phyloP scores from a whole-genome alignment of 2,888 invertebrate species.

The Sussaba pulchella region DNA sequence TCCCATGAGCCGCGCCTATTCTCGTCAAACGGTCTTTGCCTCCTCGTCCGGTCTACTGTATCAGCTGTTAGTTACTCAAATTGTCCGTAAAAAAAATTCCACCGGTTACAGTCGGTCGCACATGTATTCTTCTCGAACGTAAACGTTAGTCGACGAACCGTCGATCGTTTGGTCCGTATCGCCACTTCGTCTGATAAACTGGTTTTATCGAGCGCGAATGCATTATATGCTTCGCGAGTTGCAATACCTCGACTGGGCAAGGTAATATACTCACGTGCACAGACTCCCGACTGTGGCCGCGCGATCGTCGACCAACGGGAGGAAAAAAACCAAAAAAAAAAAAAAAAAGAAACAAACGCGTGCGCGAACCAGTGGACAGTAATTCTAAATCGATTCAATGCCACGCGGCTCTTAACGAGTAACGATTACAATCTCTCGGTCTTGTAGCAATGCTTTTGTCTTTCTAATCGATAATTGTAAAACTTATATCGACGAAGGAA shows the following conservation, averaged over 20 bases:
- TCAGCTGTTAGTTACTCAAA: conserved; percentile 77
- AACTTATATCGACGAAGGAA: conserved; percentile 44
- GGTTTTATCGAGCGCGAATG: conserved; percentile 31
- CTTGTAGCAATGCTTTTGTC: conserved; percentile 62
- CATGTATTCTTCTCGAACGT: conserved; percentile 36
- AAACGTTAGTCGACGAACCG: conserved; percentile 24
- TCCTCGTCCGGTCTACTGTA: conserved; percentile 60
- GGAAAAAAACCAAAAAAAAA: too few relatives aligned
- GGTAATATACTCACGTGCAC: conserved; percentile 24
- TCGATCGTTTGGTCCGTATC: conserved; percentile 57
- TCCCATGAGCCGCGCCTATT: conserved; percentile 74
- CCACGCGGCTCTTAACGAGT: conserved; percentile 63
- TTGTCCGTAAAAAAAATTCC: conserved; percentile 78
- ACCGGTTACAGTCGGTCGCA: conserved; percentile 63
- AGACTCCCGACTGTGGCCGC: conserved; percentile 37
- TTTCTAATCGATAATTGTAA: conserved; percentile 61
- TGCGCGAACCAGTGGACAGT: conserved; percentile 48
- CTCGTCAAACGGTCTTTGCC: conserved; percentile 76
- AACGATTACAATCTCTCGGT: conserved; percentile 65
- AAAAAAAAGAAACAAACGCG: too few relatives aligned
- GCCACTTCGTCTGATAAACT: conserved; percentile 50
- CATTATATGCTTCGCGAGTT: conserved; percentile 37
- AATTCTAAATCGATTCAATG: conserved; percentile 69
- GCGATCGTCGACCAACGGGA: conserved; percentile 37
- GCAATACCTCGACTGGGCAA: conserved; percentile 44